Percentiles rank a stretch among this genome's conserved stretches.
Conservation (phyloP, 2,797 vertebrate genomes). For the Sternotherus odoratus region DNA sequence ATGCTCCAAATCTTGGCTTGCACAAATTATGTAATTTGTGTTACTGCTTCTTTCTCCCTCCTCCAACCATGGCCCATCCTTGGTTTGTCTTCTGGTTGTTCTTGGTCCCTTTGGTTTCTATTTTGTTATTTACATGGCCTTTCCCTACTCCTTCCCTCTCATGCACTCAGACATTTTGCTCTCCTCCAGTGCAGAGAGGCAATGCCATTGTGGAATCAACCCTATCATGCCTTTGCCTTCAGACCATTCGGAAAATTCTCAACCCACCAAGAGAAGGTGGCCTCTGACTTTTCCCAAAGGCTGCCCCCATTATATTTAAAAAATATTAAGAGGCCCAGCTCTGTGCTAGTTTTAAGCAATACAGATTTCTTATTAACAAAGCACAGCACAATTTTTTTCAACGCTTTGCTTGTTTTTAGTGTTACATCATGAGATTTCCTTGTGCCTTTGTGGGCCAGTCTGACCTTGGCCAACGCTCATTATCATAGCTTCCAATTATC, state of each 20-base stretch:
- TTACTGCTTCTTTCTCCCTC: background rate
- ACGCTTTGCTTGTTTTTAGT: background rate
- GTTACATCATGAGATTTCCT: background rate
- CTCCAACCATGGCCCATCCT: background rate
- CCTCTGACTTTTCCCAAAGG: background rate
- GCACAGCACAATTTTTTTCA: background rate
- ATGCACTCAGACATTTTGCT: background rate
- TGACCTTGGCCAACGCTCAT: accelerated
- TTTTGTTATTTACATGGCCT: background rate
- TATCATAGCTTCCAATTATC: background rate
- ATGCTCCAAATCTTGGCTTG: background rate
- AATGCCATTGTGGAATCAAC: background rate
- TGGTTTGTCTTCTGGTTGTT: background rate
- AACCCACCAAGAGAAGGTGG: background rate
- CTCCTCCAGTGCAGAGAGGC: background rate
- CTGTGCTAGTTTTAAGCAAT: background rate
- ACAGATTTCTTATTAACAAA: background rate
- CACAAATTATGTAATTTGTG: background rate
- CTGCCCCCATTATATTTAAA: background rate
- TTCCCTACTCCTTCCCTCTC: background rate
- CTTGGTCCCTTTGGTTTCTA: background rate
- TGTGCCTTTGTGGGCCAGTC: accelerated
- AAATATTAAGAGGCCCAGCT: background rate
- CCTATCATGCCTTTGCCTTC: background rate
- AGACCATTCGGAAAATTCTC: background rate